These are phyloP conservation scores for Chydorus sphaericus DNA, from an alignment of 2,888 invertebrate genomes.

Conservation along the genomic window DNA sequence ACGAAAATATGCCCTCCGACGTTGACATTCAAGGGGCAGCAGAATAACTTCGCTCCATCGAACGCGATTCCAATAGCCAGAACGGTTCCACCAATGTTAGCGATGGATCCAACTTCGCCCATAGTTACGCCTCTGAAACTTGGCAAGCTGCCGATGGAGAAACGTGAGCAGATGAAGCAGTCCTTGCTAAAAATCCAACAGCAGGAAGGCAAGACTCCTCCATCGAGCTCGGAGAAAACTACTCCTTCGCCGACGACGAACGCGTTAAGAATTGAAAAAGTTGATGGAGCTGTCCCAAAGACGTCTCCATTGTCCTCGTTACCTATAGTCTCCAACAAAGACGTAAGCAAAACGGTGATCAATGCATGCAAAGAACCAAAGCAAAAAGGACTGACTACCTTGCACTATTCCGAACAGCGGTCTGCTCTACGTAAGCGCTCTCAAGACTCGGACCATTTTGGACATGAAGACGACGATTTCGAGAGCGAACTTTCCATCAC, in stretches of 20 bases:
- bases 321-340: too few relatives aligned
- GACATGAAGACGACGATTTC: not conserved
- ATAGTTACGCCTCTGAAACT: conserved; percentile 8
- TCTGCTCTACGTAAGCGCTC: not conserved
- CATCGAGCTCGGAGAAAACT: not conserved
- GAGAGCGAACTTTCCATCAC: not conserved
- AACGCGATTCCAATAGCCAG: not conserved
- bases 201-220: not conserved
- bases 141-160: conserved; percentile 7
- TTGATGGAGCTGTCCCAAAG: not conserved
- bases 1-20: not conserved
- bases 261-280: not conserved
- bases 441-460: not conserved
- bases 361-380: conserved; percentile 8
- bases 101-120: not conserved
- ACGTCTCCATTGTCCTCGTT: not conserved
- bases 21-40: not conserved
- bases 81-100: not conserved
- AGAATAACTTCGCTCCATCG: not conserved
- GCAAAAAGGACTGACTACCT: not conserved
- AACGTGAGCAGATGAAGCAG: conserved; percentile 12
- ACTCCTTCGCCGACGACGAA: not conserved
- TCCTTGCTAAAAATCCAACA: conserved; percentile 9
- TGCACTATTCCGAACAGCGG: not conserved
- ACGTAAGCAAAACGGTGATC: not conserved